Base-by-base conservation (phyloP, 2,888 invertebrate species). In the Aleiodes leptofemur region DNA sequence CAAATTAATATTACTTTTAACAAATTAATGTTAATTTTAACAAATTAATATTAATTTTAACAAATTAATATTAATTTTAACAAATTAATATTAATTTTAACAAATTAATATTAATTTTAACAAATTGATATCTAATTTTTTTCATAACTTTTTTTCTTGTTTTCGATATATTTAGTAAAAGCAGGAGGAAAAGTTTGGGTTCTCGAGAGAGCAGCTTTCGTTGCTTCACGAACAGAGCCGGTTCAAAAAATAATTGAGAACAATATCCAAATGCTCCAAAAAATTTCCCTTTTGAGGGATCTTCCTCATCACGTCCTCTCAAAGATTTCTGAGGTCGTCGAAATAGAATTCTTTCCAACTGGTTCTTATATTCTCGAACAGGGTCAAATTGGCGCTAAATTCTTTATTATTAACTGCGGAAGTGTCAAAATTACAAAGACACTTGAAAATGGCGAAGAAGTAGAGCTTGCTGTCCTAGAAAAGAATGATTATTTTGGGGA, bases 401-500 rank as follows among this genome's bases (percentile, higher is more conserved):
- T 97, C 90, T 97, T 95, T 86, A 96, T 97, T 73, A 95, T 97
- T 83, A 94, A 95, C 78, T 95, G 95, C 7, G 96, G 96, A 8
- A 93, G 92, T 4, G 96, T 96, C 13, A 92, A 92, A 64, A 92
- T 96, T 57, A 94, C 93, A 16, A 94, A 94, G 85, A 90, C 91
- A 3, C 91, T 91, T 16, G 90, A 91, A 0, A 92, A 91, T 16
- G 90, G 90, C 9, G 90, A 90, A 0, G 90, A 91, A 56, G 93
- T 94, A 74, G 90, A 92, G 76, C 90, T 93, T 14, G 92, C 95
- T 13, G 93, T 94, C 7, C 91, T 96, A 9, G 91, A 91, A 14
- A 92, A 94, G 53, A 97, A 96, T 0, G 93, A 96, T 76, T 97
- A 94, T 89, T 97, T 97, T 88, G 97, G 97, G 0, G 97, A 97